Percentiles rank a stretch among this genome's conserved stretches.
These are phyloP conservation scores for Dicaeum eximium DNA, from an alignment of 2,113 vertebrate species.

Conservation along the genomic window DNA sequence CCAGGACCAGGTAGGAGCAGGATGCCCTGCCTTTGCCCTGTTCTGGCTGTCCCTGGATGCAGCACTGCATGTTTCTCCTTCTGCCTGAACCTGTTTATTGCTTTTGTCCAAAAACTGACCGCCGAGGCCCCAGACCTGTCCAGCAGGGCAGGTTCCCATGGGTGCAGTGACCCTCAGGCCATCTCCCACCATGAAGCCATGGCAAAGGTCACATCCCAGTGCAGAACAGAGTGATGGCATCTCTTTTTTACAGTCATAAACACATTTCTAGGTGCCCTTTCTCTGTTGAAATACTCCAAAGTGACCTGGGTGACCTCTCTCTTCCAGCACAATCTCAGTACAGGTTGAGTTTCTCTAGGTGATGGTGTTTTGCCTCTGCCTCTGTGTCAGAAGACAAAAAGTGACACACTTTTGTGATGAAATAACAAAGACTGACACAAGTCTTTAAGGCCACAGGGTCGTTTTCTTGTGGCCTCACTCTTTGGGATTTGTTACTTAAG, in stretches of 20 bases:
- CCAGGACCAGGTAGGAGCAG: conserved; percentile 89
- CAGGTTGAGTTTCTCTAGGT: neutral
- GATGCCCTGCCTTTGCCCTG: neutral
- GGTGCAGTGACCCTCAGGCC: neutral
- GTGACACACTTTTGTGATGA: neutral
- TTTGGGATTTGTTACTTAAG: neutral
- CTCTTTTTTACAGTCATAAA: neutral
- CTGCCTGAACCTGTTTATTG: neutral
- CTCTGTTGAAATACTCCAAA: neutral
- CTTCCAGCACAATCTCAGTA: neutral
- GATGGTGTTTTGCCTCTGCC: neutral
- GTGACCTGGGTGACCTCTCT: neutral
- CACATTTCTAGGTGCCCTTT: neutral
- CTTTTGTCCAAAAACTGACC: neutral
- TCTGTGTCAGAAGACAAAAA: neutral
- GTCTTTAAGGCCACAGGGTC: neutral
- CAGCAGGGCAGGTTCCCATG: fast-evolving
- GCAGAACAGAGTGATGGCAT: neutral
- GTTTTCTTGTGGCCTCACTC: neutral
- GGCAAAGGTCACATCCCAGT: neutral
- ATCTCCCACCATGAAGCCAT: neutral
- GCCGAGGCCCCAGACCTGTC: neutral
- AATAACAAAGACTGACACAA: neutral
- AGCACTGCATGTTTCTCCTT: neutral
- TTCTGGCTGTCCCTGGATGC: neutral